Conservation (phyloP, 2,797 vertebrate genomes). For the Adrianichthys oophorus region DNA sequence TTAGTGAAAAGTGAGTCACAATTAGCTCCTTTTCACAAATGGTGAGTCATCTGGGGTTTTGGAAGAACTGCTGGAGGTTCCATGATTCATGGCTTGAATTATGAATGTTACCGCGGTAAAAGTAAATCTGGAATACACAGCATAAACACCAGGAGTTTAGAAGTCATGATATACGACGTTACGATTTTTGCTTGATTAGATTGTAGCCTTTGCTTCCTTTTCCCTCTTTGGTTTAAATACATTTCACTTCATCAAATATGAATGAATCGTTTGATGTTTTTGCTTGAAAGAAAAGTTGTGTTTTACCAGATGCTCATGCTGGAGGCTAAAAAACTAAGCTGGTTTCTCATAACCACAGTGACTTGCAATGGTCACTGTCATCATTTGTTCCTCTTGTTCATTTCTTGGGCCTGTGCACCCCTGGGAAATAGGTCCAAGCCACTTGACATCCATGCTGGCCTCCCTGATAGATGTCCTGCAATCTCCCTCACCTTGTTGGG, state of each 20-base stretch:
- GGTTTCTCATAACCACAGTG: constrained; percentile 24
- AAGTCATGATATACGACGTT: constrained; percentile 32
- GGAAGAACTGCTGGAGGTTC: constrained; percentile 45
- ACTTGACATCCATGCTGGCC: constrained; percentile 58
- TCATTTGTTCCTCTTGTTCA: constrained; percentile 66
- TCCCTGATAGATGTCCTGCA: constrained; percentile 68
- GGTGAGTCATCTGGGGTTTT: constrained; percentile 51
- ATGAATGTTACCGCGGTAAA: constrained; percentile 52
- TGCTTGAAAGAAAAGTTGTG: constrained; percentile 22
- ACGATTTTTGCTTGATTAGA: constrained; percentile 33
- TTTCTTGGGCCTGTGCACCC: constrained; percentile 37
- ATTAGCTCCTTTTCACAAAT: constrained; percentile 50
- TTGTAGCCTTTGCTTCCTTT: constrained; percentile 9
- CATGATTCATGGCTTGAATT: constrained; percentile 55
- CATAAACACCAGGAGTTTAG: constrained; percentile 50
- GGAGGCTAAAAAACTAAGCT: constrained; percentile 3
- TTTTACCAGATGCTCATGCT: constrained; percentile 2
- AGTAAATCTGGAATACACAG: constrained; percentile 48
- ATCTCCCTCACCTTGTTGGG: constrained; percentile 67
- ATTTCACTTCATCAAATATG: constrained; percentile 29
- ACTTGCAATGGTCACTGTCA: constrained; percentile 40
- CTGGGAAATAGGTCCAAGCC: constrained; percentile 60
- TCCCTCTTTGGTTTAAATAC: constrained; percentile 21
- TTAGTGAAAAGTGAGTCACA: constrained; percentile 51
- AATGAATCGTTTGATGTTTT: constrained; percentile 29